Percentiles rank a stretch among this genome's conserved stretches.
These are phyloP conservation scores for Centroberyx gerrardi DNA, from an alignment of 2,797 vertebrate genomes.

Conservation along the genomic window DNA sequence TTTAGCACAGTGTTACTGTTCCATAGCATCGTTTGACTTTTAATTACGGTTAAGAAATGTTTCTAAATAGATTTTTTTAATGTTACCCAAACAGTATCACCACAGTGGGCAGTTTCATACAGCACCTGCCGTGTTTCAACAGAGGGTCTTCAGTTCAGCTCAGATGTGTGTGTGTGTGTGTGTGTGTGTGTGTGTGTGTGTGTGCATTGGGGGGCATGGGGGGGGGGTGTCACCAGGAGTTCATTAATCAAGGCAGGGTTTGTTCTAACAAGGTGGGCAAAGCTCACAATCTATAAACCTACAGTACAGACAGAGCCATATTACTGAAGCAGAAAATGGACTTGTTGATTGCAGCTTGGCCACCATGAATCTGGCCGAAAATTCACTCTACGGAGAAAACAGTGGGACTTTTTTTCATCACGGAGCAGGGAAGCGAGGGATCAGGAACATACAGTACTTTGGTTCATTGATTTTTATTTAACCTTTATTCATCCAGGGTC, in stretches of 20 bases:
- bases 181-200: slow-evolving; percentile 4
- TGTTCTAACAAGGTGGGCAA: slow-evolving; percentile 20
- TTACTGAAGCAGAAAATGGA: not conserved
- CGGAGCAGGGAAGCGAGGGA: not conserved
- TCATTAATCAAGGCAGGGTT: slow-evolving; percentile 20
- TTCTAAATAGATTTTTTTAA: not conserved
- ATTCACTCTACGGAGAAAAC: not conserved
- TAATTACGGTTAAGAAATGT: not conserved
- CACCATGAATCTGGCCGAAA: not conserved
- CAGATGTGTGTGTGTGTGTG: slow-evolving; percentile 6
- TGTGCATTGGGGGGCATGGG: not conserved
- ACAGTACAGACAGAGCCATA: not conserved
- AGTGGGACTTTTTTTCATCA: not conserved
- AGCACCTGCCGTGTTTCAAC: slow-evolving; percentile 46
- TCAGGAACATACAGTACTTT: not conserved
- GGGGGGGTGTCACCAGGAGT: not conserved
- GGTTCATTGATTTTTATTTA: not conserved
- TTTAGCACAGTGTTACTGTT: not conserved
- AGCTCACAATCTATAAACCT: not conserved
- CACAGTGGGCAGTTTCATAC: slow-evolving; percentile 10
- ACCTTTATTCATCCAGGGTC: not conserved
- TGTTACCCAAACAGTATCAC: not conserved
- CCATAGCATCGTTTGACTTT: not conserved
- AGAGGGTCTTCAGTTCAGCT: slow-evolving; percentile 51
- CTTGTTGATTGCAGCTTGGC: not conserved